Evolutionary conservation across 2,113 vertebrate genomes (phyloP).

Genomic region (Eretmochelys imbricata): DNA sequence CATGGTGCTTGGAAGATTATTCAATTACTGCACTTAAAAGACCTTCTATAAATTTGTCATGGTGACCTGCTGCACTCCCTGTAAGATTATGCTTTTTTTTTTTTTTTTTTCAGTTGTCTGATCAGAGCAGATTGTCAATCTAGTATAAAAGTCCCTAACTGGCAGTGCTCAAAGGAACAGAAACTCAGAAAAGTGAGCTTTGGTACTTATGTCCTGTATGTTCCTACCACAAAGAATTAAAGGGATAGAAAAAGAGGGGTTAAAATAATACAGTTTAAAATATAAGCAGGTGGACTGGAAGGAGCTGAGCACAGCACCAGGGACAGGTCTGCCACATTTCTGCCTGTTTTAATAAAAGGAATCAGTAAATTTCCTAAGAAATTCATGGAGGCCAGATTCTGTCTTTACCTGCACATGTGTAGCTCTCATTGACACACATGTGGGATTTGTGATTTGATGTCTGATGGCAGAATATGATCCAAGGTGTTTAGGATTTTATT

Average conservation of each 20-base stretch:
- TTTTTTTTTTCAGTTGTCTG: constrained; percentile 14
- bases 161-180: not conserved
- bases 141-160: not conserved
- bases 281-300: not conserved
- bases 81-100: not conserved
- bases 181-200: not conserved
- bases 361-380: not conserved
- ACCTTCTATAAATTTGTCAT: not conserved
- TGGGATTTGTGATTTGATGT: accelerated
- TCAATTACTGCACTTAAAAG: not conserved
- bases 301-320: not conserved
- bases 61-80: not conserved
- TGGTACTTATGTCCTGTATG: not conserved
- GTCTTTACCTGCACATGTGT: not conserved
- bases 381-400: not conserved
- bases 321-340: not conserved
- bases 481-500: accelerated
- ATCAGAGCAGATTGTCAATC: not conserved
- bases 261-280: not conserved
- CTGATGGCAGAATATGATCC: not conserved
- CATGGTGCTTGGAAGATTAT: not conserved
- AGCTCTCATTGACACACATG: not conserved
- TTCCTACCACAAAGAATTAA: not conserved
- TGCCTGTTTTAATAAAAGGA: not conserved
- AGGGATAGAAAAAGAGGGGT: not conserved